Evolutionary conservation across 37 sponge, comb jelly and placozoan genomes (phyloP).

Genomic region (Lycopodina hypogea): DNA sequence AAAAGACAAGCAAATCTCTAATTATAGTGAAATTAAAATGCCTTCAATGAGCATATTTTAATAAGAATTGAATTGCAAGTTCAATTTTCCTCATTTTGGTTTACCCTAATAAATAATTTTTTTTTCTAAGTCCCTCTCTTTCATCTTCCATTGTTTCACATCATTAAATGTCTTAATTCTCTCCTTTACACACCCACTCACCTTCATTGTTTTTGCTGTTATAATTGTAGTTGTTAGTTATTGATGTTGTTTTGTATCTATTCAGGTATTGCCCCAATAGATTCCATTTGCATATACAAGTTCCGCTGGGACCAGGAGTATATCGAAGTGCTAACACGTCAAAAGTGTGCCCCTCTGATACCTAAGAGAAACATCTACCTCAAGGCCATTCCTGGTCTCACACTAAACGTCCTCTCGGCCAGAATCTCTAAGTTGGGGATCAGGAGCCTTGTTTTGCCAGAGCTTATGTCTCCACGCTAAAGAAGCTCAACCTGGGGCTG

Average conservation of each 20-base stretch:
- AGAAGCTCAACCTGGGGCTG: conserved; percentile 41
- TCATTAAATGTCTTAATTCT: not conserved
- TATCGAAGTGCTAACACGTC: conserved; percentile 33
- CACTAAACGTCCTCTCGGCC: conserved; percentile 50
- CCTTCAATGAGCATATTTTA: too few relatives aligned
- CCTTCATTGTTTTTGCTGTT: too few relatives aligned
- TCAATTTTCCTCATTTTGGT: too few relatives aligned
- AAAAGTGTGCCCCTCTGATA: conserved; percentile 15
- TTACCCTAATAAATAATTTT: too few relatives aligned
- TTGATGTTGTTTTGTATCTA: not conserved
- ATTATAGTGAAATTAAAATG: too few relatives aligned
- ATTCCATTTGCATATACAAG: conserved; percentile 34
- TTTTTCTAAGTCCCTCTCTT: too few relatives aligned
- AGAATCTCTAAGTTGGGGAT: conserved; percentile 48
- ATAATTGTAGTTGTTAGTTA: not conserved
- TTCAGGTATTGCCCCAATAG: conserved; percentile 23
- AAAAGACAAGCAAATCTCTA: too few relatives aligned
- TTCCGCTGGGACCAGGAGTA: conserved; percentile 26
- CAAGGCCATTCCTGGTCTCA: conserved; percentile 48
- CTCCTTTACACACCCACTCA: not conserved
- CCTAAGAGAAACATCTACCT: conserved; percentile 49
- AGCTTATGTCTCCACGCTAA: conserved; percentile 37
- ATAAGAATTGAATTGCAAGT: too few relatives aligned
- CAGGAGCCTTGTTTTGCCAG: conserved; percentile 33
- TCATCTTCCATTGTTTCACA: not conserved